Evolutionary conservation across 2,888 invertebrate genomes (phyloP), one percentile per base, ranked within the genome.

Genomic region (Gymnoscelis rufifasciata): DNA sequence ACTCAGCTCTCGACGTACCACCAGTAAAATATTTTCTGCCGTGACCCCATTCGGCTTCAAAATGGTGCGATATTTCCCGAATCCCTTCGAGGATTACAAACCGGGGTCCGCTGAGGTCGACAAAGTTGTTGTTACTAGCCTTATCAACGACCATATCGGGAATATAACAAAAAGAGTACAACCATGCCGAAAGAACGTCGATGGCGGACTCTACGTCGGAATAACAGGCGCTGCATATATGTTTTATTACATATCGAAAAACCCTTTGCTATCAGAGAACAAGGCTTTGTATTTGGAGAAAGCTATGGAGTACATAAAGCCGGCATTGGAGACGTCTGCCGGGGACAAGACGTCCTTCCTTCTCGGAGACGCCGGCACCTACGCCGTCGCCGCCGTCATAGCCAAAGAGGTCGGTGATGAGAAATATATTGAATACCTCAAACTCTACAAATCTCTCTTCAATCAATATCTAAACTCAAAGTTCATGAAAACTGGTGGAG

Each of bases 341-440:
- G 82, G 89, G n/a, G 92, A 93, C 49, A 86, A 90, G 36, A 92
- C 92, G 8, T 91, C 93, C 0, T 95, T 95, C 74, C 74, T 96
- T 8, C 89, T 95, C n/a, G 96, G 96, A 1, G 92, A 93, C 64
- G 92, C 92, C 7, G 96, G 96, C 0, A 91, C 94, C 3, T 92
- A 92, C 65, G 94, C 94, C 1, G 82, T 95, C 1, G 92, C 93
- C 0, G 89, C 93, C 0, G 92, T 90, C 14, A 71, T 94, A 12
- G 90, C 90, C 14, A 83, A 89, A 47, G 83, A 83, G 33, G 54
- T 81, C 0, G 91, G 90, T 8, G 79, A 91, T 50, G 68, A 76
- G 1, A 62, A 71, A 14, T 82, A 56, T 31, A 28, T 51, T 2
- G 74, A 81, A 7, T 72, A 73, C 19, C 64, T 89, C 1, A 65